phyloP scores from a whole-genome alignment of 37 sponge, comb jelly and placozoan genomes.

The Theonella swinhoei region DNA sequence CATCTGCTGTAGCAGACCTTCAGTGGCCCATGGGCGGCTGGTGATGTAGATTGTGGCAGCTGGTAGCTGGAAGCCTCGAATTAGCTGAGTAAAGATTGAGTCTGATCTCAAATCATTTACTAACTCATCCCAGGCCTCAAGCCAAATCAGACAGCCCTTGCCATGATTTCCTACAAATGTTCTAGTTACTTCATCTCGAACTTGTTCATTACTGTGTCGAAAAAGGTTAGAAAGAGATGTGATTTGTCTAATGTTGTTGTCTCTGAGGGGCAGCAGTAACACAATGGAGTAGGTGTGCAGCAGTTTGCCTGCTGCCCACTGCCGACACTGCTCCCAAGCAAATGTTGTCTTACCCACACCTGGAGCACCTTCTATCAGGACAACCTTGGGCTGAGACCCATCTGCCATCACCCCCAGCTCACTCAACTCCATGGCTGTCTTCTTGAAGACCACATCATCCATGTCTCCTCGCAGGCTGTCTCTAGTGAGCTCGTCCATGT shows the following conservation, averaged over 20 bases:
- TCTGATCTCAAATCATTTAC: not conserved
- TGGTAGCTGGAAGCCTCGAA: too few relatives aligned
- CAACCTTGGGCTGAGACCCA: too few relatives aligned
- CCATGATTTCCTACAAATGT: too few relatives aligned
- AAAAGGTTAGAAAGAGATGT: slow-evolving; percentile 25
- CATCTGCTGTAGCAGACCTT: too few relatives aligned
- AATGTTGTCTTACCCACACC: slow-evolving; percentile 31
- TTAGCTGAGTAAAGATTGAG: slow-evolving; percentile 7
- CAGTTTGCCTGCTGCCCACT: slow-evolving; percentile 10
- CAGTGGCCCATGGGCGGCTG: too few relatives aligned
- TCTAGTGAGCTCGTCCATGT: not conserved
- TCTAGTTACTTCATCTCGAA: too few relatives aligned
- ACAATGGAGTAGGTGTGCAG: slow-evolving; percentile 12
- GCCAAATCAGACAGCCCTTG: too few relatives aligned
- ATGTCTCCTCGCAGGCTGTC: slow-evolving; percentile 2
- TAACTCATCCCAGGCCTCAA: too few relatives aligned
- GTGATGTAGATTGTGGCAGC: too few relatives aligned
- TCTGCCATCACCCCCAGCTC: too few relatives aligned
- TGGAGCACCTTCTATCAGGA: too few relatives aligned
- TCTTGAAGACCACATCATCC: not conserved
- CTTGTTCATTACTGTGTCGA: not conserved
- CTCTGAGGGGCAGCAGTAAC: slow-evolving; percentile 13
- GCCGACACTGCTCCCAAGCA: slow-evolving; percentile 10
- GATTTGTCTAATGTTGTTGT: slow-evolving; percentile 7
- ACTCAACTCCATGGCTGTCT: too few relatives aligned